A percentile compares a stretch with the other conserved stretches of the same genome.
Evolutionary conservation across 2,888 invertebrate species (phyloP).

Genomic region (Ceriagrion tenellum): DNA sequence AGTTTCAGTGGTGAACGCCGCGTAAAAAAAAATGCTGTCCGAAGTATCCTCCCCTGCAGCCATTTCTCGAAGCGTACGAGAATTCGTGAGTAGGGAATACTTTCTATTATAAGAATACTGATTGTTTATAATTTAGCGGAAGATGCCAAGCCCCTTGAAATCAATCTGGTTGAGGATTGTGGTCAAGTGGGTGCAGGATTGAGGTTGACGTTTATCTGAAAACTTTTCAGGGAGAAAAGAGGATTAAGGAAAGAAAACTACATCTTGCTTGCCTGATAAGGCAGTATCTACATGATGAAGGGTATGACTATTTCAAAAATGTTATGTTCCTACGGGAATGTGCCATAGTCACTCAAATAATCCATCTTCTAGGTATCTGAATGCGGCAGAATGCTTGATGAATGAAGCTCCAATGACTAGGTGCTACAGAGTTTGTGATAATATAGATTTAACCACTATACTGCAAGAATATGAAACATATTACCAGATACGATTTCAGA

Average conservation of each 20-base stretch:
- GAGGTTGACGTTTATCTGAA: neutral
- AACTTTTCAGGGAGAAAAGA: slow-evolving; percentile 72
- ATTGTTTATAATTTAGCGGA: too few relatives aligned
- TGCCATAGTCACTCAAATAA: slow-evolving; percentile 23
- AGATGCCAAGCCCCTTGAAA: too few relatives aligned
- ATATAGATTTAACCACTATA: slow-evolving; percentile 93
- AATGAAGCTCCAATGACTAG: slow-evolving; percentile 87
- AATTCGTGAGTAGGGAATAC: slow-evolving; percentile 1
- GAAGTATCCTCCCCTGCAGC: neutral
- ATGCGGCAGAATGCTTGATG: slow-evolving; percentile 83
- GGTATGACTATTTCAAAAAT: slow-evolving; percentile 75
- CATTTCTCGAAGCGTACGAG: slow-evolving; percentile 17
- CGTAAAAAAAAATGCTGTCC: neutral
- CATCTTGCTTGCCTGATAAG: slow-evolving; percentile 84
- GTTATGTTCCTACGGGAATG: neutral
- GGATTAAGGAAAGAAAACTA: slow-evolving; percentile 76
- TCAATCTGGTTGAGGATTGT: too few relatives aligned
- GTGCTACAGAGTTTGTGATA: slow-evolving; percentile 91
- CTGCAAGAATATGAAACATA: slow-evolving; percentile 94
- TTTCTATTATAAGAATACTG: too few relatives aligned
- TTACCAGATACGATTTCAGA: slow-evolving; percentile 91
- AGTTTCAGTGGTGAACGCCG: neutral
- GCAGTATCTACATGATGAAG: slow-evolving; percentile 85
- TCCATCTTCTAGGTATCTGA: slow-evolving; percentile 78
- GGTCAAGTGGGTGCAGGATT: too few relatives aligned